Conservation (phyloP, 92 coral and sea anemone species). For the Palythoa grandiflora region DNA sequence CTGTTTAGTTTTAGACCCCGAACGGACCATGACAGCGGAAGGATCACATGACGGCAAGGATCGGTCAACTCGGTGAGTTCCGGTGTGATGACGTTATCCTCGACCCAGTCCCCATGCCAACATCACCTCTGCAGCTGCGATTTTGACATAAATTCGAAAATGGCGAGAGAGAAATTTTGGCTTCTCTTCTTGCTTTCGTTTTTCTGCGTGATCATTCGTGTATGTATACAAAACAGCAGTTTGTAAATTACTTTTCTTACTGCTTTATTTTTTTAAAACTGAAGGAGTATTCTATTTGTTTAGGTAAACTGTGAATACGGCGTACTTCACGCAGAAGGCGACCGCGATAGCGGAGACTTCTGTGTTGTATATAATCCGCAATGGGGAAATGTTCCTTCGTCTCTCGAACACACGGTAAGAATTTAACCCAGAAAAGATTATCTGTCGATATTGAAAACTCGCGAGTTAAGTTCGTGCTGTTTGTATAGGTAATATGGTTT, state of each 20-base stretch:
- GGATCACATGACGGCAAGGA: no score
- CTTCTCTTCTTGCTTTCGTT: constrained; percentile 17
- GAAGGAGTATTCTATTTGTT: background rate
- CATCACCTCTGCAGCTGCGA: background rate
- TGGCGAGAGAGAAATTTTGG: constrained; percentile 10
- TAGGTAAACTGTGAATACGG: constrained; percentile 45
- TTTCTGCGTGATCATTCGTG: constrained; percentile 2
- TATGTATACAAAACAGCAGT: background rate
- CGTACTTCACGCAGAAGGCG: constrained; percentile 66
- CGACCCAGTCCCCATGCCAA: constrained; percentile 7
- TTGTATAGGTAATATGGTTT: no score
- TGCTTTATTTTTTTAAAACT: background rate
- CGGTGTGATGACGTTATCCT: background rate
- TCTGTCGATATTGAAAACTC: no score
- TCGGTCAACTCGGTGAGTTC: background rate
- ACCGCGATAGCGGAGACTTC: constrained; percentile 60
- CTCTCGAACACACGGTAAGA: constrained; percentile 84
- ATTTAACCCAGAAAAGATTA: no score
- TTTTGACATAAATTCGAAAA: background rate
- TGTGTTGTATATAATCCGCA: constrained; percentile 80
- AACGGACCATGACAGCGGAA: no score
- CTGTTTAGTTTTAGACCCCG: no score
- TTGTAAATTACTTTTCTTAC: background rate
- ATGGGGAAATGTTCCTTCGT: constrained; percentile 76
- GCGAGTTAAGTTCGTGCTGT: no score